Base-by-base conservation (phyloP, 2,888 invertebrate species). In the Stenolophus ochropezus region DNA sequence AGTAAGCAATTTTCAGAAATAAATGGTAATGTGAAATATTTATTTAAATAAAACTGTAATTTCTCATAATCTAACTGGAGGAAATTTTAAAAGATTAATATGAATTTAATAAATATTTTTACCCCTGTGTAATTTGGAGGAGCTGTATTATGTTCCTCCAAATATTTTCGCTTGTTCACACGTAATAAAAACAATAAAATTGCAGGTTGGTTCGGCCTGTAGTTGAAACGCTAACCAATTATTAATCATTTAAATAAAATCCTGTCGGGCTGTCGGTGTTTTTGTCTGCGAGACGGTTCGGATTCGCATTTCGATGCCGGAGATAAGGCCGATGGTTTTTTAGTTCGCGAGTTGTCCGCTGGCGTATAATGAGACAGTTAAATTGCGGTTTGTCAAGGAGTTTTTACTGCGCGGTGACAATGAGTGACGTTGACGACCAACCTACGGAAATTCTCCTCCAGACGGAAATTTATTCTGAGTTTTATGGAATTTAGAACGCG, bases 341-440 rank as follows among this genome's bases (percentile, higher is more conserved):
- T n/a, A 23, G 14, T 76, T 53, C 53, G 20, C 27, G 75, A 53
- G 61, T 61, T 20, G 61, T 61, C 20, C 21, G 69, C 21, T 69
- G 14, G 27, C 33, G 23, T 81, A 73, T 74, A 81, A 81, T 81
- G 71, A 75, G 81, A 81, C 81, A 74, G 61, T 42, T 81, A 81
- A 74, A 81, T 81, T 81, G 16, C 74, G 8, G 53, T 53, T 33
- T 80, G 80, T 80, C 73, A 80, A 27, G 11, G 61, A 42, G 79
- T 79, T 79, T 79, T 79, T 79, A 51, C 79, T 25, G 11, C 25
- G 18, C 25, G 56, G 80, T 73, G 80, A 80, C 71, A 73, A 80
- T 80, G 80, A 80, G n/a, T 56, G 80, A 80, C 80, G 27, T 25
- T 78, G 69, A 78, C 58, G 61, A 77, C 58, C 58, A 61, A 78